These are phyloP conservation scores for Psix sp. DNA, from an alignment of 1,140 invertebrate genomes.

Conservation along the genomic window DNA sequence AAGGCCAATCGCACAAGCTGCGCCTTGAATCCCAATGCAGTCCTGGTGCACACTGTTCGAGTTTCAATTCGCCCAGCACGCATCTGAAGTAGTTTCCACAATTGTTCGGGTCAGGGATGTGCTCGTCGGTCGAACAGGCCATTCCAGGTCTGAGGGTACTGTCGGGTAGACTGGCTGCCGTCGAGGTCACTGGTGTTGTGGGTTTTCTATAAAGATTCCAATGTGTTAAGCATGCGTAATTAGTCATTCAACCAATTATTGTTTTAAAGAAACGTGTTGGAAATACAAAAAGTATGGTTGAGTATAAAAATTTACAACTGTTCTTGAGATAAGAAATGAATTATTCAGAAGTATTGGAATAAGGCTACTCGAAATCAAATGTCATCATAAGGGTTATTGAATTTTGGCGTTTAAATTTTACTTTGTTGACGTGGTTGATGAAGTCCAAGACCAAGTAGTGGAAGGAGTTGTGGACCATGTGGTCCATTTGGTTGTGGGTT, in stretches of 20 bases:
- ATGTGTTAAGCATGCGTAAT: too few species aligned
- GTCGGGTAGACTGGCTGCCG: conserved; percentile 41
- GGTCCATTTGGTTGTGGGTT: conserved; percentile 27
- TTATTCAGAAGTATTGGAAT: too few species aligned
- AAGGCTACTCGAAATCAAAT: too few species aligned
- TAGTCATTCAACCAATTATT: too few species aligned
- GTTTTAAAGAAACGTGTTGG: too few species aligned
- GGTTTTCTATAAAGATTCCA: conserved; percentile 28
- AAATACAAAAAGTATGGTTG: too few species aligned
- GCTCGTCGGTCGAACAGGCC: conserved; percentile 81
- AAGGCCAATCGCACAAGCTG: conserved; percentile 88
- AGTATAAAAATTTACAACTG: too few species aligned
- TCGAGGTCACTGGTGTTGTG: conserved; percentile 62
- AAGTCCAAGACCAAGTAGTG: conserved; percentile 48
- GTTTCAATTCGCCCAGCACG: conserved; percentile 81
- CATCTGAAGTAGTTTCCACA: conserved; percentile 88
- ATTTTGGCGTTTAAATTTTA: too few species aligned
- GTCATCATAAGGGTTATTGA: too few species aligned
- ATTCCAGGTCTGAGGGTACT: conserved; percentile 58
- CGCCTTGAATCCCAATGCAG: conserved; percentile 86
- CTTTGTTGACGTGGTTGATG: conserved; percentile 21
- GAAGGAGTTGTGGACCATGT: conserved; percentile 31
- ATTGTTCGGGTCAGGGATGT: conserved; percentile 81
- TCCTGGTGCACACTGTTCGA: conserved; percentile 85
- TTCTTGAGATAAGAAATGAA: too few species aligned